These are phyloP conservation scores for Cantharis lateralis DNA, from an alignment of 2,888 invertebrate genomes.

Conservation along the genomic window DNA sequence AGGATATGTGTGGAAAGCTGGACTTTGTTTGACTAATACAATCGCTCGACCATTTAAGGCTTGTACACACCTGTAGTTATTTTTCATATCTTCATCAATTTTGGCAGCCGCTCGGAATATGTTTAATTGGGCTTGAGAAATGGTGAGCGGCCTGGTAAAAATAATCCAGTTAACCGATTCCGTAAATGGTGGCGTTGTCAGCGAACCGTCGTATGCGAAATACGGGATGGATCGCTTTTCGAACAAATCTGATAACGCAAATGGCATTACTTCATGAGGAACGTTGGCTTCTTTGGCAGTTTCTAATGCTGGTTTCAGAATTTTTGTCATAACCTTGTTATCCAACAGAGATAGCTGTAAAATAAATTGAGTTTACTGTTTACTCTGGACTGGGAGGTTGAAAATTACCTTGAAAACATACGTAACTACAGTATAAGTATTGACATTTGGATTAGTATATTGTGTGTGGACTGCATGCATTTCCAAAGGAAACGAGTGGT, in stretches of 20 bases:
- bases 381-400: too few relatives aligned
- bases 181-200: conserved; percentile 5
- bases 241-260: not conserved
- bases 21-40: not conserved
- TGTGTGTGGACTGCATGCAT: conserved; percentile 17
- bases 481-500: conserved; percentile 11
- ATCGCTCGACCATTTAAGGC: not conserved
- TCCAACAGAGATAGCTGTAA: not conserved
- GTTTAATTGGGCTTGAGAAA: not conserved
- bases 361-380: too few relatives aligned
- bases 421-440: not conserved
- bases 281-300: not conserved
- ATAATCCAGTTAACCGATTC: conserved; percentile 7
- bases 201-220: conserved; percentile 8
- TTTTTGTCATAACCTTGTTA: not conserved
- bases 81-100: not conserved
- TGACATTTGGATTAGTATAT: not conserved
- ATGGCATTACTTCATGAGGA: not conserved
- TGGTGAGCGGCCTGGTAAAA: not conserved
- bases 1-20: not conserved
- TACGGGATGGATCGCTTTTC: not conserved
- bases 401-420: conserved; percentile 8
- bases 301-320: not conserved
- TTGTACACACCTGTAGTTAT: conserved; percentile 6
- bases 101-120: conserved; percentile 1